Base-by-base conservation (phyloP, 2,888 invertebrate species). In the Tinea semifulvella region DNA sequence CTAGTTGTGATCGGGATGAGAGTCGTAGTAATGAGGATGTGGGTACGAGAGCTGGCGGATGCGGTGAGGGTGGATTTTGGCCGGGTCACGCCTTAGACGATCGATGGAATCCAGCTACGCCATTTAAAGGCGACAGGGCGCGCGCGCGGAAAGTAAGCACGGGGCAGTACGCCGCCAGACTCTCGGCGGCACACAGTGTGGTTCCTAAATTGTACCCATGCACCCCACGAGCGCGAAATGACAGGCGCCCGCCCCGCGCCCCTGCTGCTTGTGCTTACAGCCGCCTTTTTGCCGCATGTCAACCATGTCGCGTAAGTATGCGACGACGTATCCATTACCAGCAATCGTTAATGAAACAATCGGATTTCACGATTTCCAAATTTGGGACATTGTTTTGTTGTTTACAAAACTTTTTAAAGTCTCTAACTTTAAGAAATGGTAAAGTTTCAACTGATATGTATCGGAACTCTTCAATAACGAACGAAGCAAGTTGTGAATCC, bases 271-370 rank as follows among this genome's bases (percentile, higher is more conserved):
- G 83, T 82, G 75, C 79, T 86, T 65, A 82, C 82, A 68, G 76
- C 82, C 61, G 79, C 84, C 57, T 75, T 85, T 56, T 68, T 84
- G 57, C 84, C 84, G 57, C 81, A 83, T 61, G 80, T 76, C 54
- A 80, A 84, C 65, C 82, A 82, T 67, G 85, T 85, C 67, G 85
- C 84, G 86, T 86, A 65, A 86, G 86, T 86, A 80, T 53, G 36
- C 31, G 31, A 11, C 31, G 3, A 31, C 31, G 13, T 4, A 13
- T 31, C 31, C 13, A 31, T 31, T 31, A 31, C 31, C 2, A 31
- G 13, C 14, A 11, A 14, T 31, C 14, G 31, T 31, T 31, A 14
- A 31, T 31, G 31, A 13, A 11, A 27, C 27, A 27, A 31, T n/a
- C 11, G 13, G 13, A 31, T 11, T 31, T 31, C 14, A 11, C 13